Base-by-base conservation (phyloP, 2,113 vertebrate species). In the Pyrgilauda ruficollis region DNA sequence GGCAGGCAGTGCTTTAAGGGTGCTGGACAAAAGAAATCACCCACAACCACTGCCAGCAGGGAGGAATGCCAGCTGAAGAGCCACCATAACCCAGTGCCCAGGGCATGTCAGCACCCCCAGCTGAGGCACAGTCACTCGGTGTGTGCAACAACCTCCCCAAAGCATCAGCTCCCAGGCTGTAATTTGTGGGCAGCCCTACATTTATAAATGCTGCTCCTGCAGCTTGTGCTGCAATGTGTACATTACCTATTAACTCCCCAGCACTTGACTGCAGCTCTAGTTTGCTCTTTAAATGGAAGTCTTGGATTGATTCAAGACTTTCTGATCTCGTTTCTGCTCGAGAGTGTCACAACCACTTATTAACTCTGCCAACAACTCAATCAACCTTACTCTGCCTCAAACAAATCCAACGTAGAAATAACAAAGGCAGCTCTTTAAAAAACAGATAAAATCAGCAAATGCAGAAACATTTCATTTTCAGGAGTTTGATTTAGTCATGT, bases 201-300 rank as follows among this genome's bases (percentile, higher is more conserved):
- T 58, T 84, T 53, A 69, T 6, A 33, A 82, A 67, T 24, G 72
- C 89, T 63, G 30, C 4, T 78, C 31, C 84, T 84, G 69, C 84
- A 87, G 87, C 82, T 37, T 13, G 62, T n/a, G 84, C 87, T 93
- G 31, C 53, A 41, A 19, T 2, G 28, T 69, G 28, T 46, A 50
- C 5, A 1, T 85, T 83, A 55, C 84, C 82, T 50, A 63, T 70
- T 70, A 91, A 52, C 82, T 64, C 83, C 67, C 91, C 24, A 52
- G 93, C 2, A 23, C 78, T 39, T 26, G 78, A 93, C 23, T 94
- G 84, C 93, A 84, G 81, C 74, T 68, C 33, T 19, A 31, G 82
- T 72, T 86, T 92, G 82, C 50, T 81, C 87, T 80, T 59, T 70
- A 90, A 94, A 86, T 24, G 58, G 70, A 90, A 95, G 72, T 50